Percentiles rank a stretch among this genome's conserved stretches.
Evolutionary conservation across 2,113 vertebrate genomes (phyloP).

Genomic region (Pomatorhinus ruficollis): DNA sequence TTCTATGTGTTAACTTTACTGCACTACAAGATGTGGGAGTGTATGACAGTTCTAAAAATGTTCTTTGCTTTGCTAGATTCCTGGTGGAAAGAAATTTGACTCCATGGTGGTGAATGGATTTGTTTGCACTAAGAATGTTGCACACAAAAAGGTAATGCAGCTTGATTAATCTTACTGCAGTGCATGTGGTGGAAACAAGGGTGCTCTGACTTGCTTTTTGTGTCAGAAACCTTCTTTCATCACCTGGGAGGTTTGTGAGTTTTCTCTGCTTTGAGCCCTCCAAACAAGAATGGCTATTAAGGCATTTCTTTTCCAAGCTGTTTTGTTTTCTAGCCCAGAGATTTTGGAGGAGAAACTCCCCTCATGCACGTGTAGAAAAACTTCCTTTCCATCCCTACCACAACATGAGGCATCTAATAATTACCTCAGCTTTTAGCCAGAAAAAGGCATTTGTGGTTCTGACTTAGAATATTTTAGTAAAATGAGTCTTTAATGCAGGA

Average conservation of each 20-base stretch:
- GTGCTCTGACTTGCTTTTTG: background rate
- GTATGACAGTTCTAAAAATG: background rate
- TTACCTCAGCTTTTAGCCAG: background rate
- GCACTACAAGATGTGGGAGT: background rate
- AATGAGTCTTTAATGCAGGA: background rate
- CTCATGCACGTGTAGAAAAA: background rate
- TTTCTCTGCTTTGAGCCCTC: background rate
- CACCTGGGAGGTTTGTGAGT: background rate
- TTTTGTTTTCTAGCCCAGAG: background rate
- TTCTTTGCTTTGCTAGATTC: constrained; percentile 80
- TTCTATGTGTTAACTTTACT: background rate
- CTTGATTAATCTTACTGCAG: background rate
- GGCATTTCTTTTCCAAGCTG: background rate
- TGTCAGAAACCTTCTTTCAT: background rate
- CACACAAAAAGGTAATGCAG: constrained; percentile 92
- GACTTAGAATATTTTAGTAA: background rate
- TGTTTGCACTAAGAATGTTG: constrained; percentile 96
- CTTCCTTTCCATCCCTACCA: background rate
- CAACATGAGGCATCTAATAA: background rate
- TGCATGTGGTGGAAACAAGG: background rate
- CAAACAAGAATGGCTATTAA: background rate
- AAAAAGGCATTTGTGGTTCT: background rate
- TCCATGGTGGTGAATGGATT: constrained; percentile 94
- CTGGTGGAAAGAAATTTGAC: constrained; percentile 97
- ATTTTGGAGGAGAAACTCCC: background rate